Evolutionary conservation across 2,888 invertebrate species (phyloP).

Genomic region (Limenitis camilla): DNA sequence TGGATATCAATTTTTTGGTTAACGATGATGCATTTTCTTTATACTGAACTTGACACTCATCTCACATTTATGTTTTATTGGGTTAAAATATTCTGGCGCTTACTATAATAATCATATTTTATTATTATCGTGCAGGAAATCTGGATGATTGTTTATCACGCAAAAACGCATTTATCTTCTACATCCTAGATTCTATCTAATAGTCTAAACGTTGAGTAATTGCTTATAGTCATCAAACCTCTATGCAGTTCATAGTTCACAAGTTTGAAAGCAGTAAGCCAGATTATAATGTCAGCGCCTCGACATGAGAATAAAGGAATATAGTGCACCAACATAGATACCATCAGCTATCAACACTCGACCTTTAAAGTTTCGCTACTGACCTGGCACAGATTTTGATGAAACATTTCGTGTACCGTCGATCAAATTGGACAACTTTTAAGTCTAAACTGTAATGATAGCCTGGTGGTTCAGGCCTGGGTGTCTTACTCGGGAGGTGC

Average conservation of each 20-base stretch:
- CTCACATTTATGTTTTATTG: too few relatives aligned
- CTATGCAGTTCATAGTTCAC: slow-evolving; percentile 9
- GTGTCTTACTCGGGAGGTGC: too few relatives aligned
- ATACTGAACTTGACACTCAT: too few relatives aligned
- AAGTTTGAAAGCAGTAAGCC: slow-evolving; percentile 11
- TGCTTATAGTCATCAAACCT: slow-evolving; percentile 24
- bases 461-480: too few relatives aligned
- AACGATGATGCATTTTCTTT: too few relatives aligned
- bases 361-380: slow-evolving; percentile 16
- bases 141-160: too few relatives aligned
- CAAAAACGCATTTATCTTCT: slow-evolving; percentile 12
- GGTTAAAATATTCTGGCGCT: too few relatives aligned
- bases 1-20: too few relatives aligned
- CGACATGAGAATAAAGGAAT: slow-evolving; percentile 1
- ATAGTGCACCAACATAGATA: slow-evolving; percentile 45
- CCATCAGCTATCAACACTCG: slow-evolving; percentile 53
- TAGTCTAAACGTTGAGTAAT: slow-evolving; percentile 31
- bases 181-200: slow-evolving; percentile 13
- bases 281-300: slow-evolving; percentile 9
- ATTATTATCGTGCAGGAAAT: too few relatives aligned
- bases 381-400: slow-evolving; percentile 14
- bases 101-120: too few relatives aligned
- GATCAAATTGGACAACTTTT: too few relatives aligned
- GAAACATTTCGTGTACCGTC: slow-evolving; percentile 3
- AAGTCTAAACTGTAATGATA: too few relatives aligned